Base-by-base conservation (phyloP, 2,113 vertebrate species). In the Odobenus rosmarus region DNA sequence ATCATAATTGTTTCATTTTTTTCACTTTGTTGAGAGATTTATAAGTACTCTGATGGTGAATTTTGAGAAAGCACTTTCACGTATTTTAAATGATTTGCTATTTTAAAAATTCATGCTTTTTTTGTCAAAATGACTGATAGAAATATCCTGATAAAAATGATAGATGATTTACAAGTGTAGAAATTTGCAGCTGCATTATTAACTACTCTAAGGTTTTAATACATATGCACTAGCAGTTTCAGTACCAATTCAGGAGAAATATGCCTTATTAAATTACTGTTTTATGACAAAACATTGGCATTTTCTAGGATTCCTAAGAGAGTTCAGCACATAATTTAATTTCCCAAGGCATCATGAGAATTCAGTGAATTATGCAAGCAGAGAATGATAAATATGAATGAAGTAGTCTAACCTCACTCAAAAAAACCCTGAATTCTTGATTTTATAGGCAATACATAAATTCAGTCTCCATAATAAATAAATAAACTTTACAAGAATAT, bases 391-490 rank as follows among this genome's bases (percentile, higher is more conserved):
- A 89, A 76, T 64, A 71, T 59, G 15, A n/a, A 23, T n/a, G 36
- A 89, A 67, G 84, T 88, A 28, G 16, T 72, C 26, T 85, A 76
- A 81, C 1, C 11, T 92, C 21, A 85, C 12, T 53, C 55, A 76
- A 81, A 96, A 96, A 49, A 96, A 23, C 36, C 71, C 3, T 82
- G 49, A 42, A 93, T 80, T 71, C 3, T 76, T 71, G 80, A 88
- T 74, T 84, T 94, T 67, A 64, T 4, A 74, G 26, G 10, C 0
- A 51, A 81, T 72, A 57, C 10, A 21, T 64, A 72, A 72, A 57
- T 94, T 74, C 24, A 84, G 26, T 80, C 15, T 51, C 11, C 14
- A n/a, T 71, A 79, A 39, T 85, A 92, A 94, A 71, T 31, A 83
- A 76, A 94, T 28, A 88, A n/a, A 49, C 7, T 77, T 76, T 21